A percentile compares a stretch with the other conserved stretches of the same genome.
Conservation (phyloP, 2,113 vertebrate species). For the Sminthopsis crassicaudata region DNA sequence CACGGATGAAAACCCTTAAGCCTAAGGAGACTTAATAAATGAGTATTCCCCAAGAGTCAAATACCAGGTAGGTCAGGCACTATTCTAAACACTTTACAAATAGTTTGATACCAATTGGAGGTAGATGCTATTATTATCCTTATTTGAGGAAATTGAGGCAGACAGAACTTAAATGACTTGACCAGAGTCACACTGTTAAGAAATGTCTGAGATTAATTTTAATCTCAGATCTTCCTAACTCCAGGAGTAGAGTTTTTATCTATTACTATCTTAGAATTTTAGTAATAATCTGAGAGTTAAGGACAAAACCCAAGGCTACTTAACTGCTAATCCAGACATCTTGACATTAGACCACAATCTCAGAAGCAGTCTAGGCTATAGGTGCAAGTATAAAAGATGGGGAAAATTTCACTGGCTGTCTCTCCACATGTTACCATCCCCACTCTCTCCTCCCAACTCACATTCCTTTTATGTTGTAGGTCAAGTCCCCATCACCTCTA, state of each 20-base stretch:
- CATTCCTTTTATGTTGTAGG: neutral
- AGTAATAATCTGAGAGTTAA: neutral
- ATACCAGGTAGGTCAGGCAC: neutral
- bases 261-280: neutral
- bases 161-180: neutral
- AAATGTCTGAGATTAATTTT: neutral
- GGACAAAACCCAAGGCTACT: neutral
- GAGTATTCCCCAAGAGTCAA: too few species aligned
- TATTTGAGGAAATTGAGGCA: neutral
- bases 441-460: neutral
- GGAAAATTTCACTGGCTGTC: neutral
- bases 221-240: neutral
- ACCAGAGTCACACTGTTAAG: neutral
- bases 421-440: neutral
- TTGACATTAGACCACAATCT: neutral
- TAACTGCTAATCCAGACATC: neutral
- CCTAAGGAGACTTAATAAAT: neutral
- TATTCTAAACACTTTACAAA: neutral
- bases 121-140: neutral
- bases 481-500: neutral
- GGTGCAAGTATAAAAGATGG: neutral
- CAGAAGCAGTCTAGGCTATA: neutral
- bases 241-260: neutral
- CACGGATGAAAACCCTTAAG: neutral
- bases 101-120: neutral